Conservation (phyloP, 2,797 vertebrate genomes). For the Darevskia nairensis region DNA sequence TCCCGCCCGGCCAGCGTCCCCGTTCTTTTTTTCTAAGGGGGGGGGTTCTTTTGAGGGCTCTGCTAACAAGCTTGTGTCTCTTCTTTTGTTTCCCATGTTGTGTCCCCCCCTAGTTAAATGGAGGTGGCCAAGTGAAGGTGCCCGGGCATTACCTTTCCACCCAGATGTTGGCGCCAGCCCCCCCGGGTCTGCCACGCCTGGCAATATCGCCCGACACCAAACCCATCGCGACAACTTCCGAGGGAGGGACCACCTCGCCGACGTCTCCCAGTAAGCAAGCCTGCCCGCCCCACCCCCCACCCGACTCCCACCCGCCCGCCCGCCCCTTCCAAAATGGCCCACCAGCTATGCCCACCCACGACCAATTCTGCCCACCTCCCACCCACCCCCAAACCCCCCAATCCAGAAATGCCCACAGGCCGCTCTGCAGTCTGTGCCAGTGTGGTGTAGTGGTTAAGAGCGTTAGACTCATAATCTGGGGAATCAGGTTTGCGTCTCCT, state of each 20-base stretch:
- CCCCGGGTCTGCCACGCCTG: conserved; percentile 86
- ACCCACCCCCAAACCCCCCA: too few species aligned
- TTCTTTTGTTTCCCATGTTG: conserved; percentile 68
- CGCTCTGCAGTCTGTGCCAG: neutral
- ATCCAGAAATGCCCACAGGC: neutral
- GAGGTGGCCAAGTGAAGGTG: conserved; percentile 93
- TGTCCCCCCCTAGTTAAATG: conserved; percentile 87
- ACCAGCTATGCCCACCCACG: neutral
- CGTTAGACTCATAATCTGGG: too few species aligned
- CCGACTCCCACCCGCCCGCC: neutral
- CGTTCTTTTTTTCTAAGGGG: neutral
- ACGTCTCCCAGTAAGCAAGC: conserved; percentile 91
- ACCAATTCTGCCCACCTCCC: neutral
- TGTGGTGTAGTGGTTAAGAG: too few species aligned
- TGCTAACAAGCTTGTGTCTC: conserved; percentile 72
- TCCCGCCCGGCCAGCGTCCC: neutral
- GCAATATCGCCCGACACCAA: conserved; percentile 89
- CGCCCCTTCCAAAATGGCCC: neutral
- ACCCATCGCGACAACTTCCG: conserved; percentile 89
- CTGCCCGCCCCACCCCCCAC: conserved; percentile 52
- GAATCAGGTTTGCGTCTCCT: too few species aligned
- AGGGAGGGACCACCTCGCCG: conserved; percentile 87
- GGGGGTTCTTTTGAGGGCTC: neutral
- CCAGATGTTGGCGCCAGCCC: conserved; percentile 90
- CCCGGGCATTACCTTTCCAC: conserved; percentile 93